These are phyloP conservation scores for Apodemia zela DNA, from an alignment of 2,888 invertebrate genomes.

Conservation along the genomic window DNA sequence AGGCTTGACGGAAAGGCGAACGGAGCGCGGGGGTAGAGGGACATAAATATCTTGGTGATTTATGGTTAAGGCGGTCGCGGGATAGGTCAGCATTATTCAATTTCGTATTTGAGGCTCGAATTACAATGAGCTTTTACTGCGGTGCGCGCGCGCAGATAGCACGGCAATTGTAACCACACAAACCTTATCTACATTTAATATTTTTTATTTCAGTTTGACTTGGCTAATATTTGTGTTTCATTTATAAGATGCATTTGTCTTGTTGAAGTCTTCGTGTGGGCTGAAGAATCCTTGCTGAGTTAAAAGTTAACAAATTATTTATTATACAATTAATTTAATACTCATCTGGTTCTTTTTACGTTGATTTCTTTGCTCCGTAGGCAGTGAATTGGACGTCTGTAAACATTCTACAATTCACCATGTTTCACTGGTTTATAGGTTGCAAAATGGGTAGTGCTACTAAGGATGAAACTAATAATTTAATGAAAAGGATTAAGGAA, in stretches of 20 bases:
- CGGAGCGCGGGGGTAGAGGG: slow-evolving; percentile 58
- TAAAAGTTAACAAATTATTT: background rate
- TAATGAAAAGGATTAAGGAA: too few relatives aligned
- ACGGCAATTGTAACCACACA: slow-evolving; percentile 51
- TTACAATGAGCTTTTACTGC: slow-evolving; percentile 79
- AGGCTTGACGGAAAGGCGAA: slow-evolving; percentile 48
- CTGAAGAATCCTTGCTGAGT: background rate
- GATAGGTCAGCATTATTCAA: slow-evolving; percentile 81
- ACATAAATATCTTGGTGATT: slow-evolving; percentile 80
- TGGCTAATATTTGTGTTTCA: slow-evolving; percentile 43
- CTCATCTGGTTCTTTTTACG: background rate
- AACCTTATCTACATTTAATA: slow-evolving; percentile 54
- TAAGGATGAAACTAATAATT: too few relatives aligned
- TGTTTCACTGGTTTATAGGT: too few relatives aligned
- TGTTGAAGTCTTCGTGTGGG: background rate
- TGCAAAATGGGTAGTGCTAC: too few relatives aligned
- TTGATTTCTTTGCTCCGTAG: background rate
- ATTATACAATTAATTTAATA: background rate
- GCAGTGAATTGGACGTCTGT: background rate
- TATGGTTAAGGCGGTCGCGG: slow-evolving; percentile 77
- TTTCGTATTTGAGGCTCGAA: slow-evolving; percentile 78
- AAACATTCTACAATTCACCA: background rate
- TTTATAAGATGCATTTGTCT: slow-evolving; percentile 24
- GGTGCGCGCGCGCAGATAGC: slow-evolving; percentile 68
- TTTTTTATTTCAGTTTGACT: slow-evolving; percentile 50